Conservation (phyloP, 1,140 invertebrate genomes). For the Platyscapa corneri region DNA sequence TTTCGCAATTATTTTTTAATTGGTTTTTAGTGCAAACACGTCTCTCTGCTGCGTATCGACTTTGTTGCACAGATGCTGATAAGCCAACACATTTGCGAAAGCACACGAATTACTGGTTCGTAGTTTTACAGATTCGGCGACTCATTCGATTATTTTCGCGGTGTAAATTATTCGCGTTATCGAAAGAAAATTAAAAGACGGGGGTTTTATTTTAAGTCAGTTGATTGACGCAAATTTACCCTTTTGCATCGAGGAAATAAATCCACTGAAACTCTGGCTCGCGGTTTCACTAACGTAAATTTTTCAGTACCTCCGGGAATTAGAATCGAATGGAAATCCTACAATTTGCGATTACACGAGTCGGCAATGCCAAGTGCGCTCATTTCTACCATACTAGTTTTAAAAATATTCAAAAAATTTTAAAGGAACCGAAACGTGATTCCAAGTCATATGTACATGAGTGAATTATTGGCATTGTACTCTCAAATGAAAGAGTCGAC, state of each 20-base stretch:
- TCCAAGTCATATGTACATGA: too few relatives aligned
- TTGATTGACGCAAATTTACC: slow-evolving; percentile 17
- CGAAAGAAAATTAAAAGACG: too few relatives aligned
- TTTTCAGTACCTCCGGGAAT: neutral
- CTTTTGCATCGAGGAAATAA: neutral
- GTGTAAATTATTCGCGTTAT: neutral
- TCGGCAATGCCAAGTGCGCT: neutral
- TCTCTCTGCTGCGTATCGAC: neutral
- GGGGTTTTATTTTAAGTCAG: neutral
- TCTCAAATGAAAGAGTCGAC: too few relatives aligned
- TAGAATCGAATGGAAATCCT: slow-evolving; percentile 31
- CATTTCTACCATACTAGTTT: neutral
- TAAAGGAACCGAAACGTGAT: too few relatives aligned
- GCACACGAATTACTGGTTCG: too few relatives aligned
- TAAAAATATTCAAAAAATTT: neutral
- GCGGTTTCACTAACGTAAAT: slow-evolving; percentile 8
- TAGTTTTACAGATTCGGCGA: neutral
- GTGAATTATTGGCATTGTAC: too few relatives aligned
- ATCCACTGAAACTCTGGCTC: neutral
- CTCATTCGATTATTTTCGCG: too few relatives aligned
- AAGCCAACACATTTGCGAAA: too few relatives aligned
- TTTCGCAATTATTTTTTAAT: neutral
- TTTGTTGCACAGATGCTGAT: neutral
- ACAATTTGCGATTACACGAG: neutral
- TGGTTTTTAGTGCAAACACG: neutral